Evolutionary conservation across 30 jellyfish, hydroid and myxozoan species (phyloP).

Genomic region (Aurelia aurita): DNA sequence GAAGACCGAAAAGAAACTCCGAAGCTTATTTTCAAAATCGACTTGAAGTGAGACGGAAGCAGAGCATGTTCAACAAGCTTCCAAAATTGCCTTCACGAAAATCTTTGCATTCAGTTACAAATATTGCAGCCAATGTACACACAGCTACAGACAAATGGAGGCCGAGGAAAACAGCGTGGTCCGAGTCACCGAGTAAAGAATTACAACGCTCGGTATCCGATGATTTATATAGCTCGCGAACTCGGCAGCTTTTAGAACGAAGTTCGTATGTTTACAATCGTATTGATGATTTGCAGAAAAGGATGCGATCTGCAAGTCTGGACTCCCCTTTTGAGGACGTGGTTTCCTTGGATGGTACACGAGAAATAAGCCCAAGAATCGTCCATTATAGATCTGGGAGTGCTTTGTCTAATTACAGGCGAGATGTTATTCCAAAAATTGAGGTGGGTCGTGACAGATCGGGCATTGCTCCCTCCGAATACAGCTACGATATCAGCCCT

Average conservation of each 20-base stretch:
- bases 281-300: constrained; percentile 14
- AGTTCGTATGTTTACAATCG: constrained; percentile 19
- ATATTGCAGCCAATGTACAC: too few species aligned
- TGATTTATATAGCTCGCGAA: constrained; percentile 14
- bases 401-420: background rate
- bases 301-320: constrained; percentile 7
- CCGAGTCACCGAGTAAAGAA: background rate
- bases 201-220: background rate
- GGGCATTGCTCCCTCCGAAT: background rate
- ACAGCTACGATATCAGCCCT: too few species aligned
- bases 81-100: too few species aligned
- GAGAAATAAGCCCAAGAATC: background rate
- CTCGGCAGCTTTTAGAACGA: constrained; percentile 28
- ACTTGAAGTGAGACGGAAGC: too few species aligned
- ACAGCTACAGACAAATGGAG: background rate
- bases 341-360: background rate
- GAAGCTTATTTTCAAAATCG: too few species aligned
- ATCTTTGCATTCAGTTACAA: too few species aligned
- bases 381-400: too few species aligned
- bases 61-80: too few species aligned
- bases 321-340: background rate
- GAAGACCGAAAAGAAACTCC: too few species aligned
- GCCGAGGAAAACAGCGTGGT: background rate
- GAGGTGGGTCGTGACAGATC: background rate
- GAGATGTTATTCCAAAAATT: too few species aligned